Evolutionary conservation across 1,140 invertebrate species (phyloP).

Genomic region (Berghia stephanieae): DNA sequence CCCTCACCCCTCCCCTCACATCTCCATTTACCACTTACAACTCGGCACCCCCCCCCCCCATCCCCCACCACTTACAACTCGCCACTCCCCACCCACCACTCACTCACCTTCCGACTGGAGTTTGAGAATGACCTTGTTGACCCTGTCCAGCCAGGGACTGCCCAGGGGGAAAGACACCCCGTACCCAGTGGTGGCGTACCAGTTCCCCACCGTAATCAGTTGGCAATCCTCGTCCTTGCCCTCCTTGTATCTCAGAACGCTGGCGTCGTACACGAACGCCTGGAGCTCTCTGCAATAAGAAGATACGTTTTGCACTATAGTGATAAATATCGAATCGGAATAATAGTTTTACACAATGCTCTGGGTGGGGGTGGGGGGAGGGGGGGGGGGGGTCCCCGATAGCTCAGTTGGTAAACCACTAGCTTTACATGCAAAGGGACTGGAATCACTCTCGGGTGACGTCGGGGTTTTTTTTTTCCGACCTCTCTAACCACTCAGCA

Average conservation of each 20-base stretch:
- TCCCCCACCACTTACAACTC: not conserved
- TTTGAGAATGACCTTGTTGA: constrained; percentile 93
- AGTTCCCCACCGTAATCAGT: constrained; percentile 91
- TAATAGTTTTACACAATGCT: no score
- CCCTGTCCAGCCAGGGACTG: constrained; percentile 93
- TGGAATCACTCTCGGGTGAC: no score
- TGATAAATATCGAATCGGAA: no score
- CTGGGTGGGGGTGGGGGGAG: no score
- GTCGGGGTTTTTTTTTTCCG: no score
- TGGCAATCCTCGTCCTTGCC: constrained; percentile 96
- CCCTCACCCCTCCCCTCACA: no score
- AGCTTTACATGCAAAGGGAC: no score
- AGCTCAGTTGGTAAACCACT: no score
- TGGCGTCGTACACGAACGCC: constrained; percentile 98
- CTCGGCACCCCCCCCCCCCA: no score
- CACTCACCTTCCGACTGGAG: constrained; percentile 90
- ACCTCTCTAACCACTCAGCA: no score
- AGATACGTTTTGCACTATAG: not conserved
- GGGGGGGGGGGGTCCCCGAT: no score
- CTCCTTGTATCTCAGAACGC: constrained; percentile 94
- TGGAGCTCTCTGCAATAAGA: constrained; percentile 82
- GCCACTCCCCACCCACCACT: not conserved
- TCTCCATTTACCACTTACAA: no score
- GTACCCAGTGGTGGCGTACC: constrained; percentile 90
- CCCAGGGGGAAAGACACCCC: constrained; percentile 95